Conservation (phyloP, 2,113 vertebrate species). For the Calidris pygmaea region DNA sequence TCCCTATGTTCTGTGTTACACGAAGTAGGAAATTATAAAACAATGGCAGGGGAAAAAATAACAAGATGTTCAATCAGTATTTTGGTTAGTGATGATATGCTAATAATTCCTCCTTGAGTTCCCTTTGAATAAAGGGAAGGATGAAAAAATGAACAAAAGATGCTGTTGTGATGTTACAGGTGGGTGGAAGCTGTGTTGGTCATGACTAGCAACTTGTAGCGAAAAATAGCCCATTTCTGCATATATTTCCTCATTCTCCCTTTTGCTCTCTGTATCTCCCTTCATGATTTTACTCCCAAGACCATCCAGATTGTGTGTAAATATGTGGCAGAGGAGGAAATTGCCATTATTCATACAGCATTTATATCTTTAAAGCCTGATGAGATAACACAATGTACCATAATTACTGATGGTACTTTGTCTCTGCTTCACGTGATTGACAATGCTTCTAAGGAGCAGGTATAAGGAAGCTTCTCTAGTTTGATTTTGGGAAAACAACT, state of each 20-base stretch:
- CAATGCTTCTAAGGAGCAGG: not conserved
- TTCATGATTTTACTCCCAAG: not conserved
- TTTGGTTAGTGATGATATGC: not conserved
- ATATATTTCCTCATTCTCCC: not conserved
- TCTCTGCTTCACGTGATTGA: not conserved
- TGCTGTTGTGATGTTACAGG: not conserved
- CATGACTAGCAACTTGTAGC: not conserved
- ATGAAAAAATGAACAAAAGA: not conserved
- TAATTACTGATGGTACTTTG: not conserved
- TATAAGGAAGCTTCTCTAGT: not conserved
- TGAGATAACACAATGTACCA: not conserved
- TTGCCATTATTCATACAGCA: not conserved
- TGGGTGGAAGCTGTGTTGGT: not conserved
- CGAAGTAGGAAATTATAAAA: not conserved
- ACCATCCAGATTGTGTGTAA: not conserved
- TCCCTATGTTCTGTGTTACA: not conserved
- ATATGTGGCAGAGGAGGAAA: not conserved
- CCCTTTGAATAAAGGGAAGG: not conserved
- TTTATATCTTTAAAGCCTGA: not conserved
- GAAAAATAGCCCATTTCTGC: not conserved
- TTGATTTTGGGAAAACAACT: not conserved
- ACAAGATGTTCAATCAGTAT: not conserved
- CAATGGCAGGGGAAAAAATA: fast-evolving
- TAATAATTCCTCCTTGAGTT: not conserved
- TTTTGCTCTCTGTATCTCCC: not conserved